phyloP scores from a whole-genome alignment of 2,113 vertebrate genomes.

The Tenebrosternarchus preto region DNA sequence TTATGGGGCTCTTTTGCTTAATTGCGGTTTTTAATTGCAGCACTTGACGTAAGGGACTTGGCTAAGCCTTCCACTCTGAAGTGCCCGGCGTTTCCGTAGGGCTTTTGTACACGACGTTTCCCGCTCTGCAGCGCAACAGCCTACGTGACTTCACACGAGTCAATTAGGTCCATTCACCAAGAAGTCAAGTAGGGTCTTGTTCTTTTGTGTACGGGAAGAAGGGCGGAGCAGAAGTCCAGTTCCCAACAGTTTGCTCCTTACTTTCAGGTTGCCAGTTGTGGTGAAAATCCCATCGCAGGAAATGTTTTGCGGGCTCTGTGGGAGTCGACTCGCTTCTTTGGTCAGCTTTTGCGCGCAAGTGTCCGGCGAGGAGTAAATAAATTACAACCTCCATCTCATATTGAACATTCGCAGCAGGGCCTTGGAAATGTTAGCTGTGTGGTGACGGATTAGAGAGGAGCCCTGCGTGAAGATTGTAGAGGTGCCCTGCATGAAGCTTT shows the following conservation, averaged over 20 bases:
- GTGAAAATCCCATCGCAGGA: background rate
- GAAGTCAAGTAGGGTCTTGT: conserved; percentile 55
- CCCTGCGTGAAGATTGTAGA: background rate
- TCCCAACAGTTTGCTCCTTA: background rate
- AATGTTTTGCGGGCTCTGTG: background rate
- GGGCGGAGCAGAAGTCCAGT: conserved; percentile 35
- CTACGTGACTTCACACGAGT: conserved; percentile 72
- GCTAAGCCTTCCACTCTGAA: conserved; percentile 62
- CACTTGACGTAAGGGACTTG: conserved; percentile 70
- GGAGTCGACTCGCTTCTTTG: background rate
- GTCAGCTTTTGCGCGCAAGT: background rate
- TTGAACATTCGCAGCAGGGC: conserved; percentile 6
- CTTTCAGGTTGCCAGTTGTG: background rate
- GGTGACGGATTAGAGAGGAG: background rate
- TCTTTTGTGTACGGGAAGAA: conserved; percentile 56
- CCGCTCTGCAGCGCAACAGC: conserved; percentile 45
- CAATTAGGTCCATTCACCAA: conserved; percentile 68
- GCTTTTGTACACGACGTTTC: conserved; percentile 52
- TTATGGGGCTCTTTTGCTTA: conserved; percentile 65
- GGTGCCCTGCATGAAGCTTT: background rate
- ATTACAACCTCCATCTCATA: conserved; percentile 2
- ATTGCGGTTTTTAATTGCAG: conserved; percentile 77
- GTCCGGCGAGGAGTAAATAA: background rate
- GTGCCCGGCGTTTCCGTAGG: conserved; percentile 59
- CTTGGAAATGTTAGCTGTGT: background rate